phyloP scores from a whole-genome alignment of 2,113 vertebrate species.

The Cavia aperea region DNA sequence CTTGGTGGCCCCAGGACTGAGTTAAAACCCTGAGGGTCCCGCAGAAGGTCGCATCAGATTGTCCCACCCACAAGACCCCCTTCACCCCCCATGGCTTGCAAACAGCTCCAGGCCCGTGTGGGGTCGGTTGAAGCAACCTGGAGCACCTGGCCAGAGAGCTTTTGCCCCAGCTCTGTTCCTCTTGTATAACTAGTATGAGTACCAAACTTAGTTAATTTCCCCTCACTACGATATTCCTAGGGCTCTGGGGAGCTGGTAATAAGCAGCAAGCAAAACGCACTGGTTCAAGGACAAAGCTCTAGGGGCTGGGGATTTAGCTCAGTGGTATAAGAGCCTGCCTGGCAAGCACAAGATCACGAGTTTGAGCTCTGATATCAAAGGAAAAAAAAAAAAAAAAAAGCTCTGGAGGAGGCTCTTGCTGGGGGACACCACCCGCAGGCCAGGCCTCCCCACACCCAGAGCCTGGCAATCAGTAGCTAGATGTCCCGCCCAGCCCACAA shows the following conservation, averaged over 20 bases:
- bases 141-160: background rate
- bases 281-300: background rate
- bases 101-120: background rate
- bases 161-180: background rate
- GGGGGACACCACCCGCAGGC: background rate
- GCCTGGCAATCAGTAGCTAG: too few relatives aligned
- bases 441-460: background rate
- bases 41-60: fast-evolving
- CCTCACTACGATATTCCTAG: background rate
- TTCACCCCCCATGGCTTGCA: background rate
- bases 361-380: too few relatives aligned
- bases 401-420: background rate
- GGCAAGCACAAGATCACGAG: too few relatives aligned
- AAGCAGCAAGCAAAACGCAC: background rate
- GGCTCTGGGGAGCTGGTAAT: too few relatives aligned
- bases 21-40: background rate
- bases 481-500: background rate
- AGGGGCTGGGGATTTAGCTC: too few relatives aligned
- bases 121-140: background rate
- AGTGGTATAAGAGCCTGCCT: too few relatives aligned
- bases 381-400: background rate
- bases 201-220: background rate
- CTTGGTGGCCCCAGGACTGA: background rate
- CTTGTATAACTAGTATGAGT: background rate
- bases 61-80: background rate